Percentiles rank a stretch among this genome's conserved stretches.
Evolutionary conservation across 2,797 vertebrate species (phyloP).

Genomic region (Enteromius afrohamiltoni): DNA sequence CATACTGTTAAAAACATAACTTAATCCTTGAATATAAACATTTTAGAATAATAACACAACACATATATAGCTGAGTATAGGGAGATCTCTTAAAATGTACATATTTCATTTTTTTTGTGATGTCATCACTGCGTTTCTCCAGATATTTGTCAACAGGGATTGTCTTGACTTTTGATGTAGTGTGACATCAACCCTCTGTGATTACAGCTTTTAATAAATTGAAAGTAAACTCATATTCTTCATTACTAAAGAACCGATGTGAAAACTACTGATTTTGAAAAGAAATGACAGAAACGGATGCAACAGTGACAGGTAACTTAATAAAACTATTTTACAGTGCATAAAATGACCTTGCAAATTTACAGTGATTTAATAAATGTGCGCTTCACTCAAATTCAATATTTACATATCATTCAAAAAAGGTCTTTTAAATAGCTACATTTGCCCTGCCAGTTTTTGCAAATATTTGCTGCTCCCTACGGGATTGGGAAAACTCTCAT

Average conservation of each 20-base stretch:
- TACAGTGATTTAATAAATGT: background rate
- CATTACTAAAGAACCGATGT: background rate
- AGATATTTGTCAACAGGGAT: background rate
- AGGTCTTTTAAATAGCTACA: background rate
- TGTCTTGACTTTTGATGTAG: background rate
- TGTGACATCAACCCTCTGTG: too few relatives aligned
- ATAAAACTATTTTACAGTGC: background rate
- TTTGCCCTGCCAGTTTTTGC: background rate
- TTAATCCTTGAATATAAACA: background rate
- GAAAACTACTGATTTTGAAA: background rate
- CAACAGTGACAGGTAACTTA: background rate
- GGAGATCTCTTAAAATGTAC: too few relatives aligned
- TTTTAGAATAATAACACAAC: background rate
- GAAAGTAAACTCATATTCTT: background rate
- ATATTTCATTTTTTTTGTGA: background rate
- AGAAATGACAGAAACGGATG: background rate
- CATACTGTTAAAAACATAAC: background rate
- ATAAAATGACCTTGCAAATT: background rate
- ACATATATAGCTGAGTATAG: background rate
- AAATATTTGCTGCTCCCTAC: background rate
- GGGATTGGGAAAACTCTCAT: conserved; percentile 23
- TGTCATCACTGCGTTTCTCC: background rate
- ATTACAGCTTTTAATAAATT: background rate
- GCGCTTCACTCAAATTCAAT: background rate
- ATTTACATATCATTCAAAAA: conserved; percentile 13